A percentile compares a stretch with the other conserved stretches of the same genome.
Evolutionary conservation across 2,888 invertebrate genomes (phyloP).

Genomic region (Phengaris alcon): DNA sequence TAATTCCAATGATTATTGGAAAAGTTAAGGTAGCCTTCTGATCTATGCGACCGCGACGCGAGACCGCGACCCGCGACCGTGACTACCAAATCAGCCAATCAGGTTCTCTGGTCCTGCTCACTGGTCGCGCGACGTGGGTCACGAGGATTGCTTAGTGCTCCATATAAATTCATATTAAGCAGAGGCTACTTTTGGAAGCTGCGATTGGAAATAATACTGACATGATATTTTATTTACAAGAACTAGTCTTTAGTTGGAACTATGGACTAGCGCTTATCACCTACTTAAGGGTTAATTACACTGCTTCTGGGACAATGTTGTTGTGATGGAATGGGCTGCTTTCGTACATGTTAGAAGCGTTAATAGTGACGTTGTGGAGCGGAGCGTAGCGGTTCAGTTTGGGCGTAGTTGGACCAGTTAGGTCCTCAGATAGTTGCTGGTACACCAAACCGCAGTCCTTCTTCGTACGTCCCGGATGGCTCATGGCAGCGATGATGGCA

Average conservation of each 20-base stretch:
- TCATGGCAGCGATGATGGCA: constrained; percentile 77
- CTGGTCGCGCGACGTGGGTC: too few relatives aligned
- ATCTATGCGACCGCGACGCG: too few relatives aligned
- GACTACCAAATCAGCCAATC: too few relatives aligned
- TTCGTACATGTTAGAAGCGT: constrained; percentile 75
- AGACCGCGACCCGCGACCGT: too few relatives aligned
- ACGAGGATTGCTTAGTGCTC: too few relatives aligned
- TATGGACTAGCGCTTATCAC: constrained; percentile 75
- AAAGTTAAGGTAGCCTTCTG: too few relatives aligned
- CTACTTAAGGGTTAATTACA: constrained; percentile 67
- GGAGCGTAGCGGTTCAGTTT: constrained; percentile 83
- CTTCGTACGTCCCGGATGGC: constrained; percentile 77
- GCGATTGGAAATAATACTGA: neutral
- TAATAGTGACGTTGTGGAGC: constrained; percentile 71
- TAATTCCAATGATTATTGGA: neutral
- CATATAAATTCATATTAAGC: too few relatives aligned
- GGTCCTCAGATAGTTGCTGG: constrained; percentile 88
- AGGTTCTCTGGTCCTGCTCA: too few relatives aligned
- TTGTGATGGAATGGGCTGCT: constrained; percentile 82
- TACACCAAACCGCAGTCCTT: constrained; percentile 88
- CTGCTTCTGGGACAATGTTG: constrained; percentile 81
- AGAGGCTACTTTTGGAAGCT: neutral
- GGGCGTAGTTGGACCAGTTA: constrained; percentile 83
- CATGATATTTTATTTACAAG: constrained; percentile 3
- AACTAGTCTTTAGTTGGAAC: neutral